phyloP scores from a whole-genome alignment of 2,888 invertebrate genomes.

The Cataglyphis livida region DNA sequence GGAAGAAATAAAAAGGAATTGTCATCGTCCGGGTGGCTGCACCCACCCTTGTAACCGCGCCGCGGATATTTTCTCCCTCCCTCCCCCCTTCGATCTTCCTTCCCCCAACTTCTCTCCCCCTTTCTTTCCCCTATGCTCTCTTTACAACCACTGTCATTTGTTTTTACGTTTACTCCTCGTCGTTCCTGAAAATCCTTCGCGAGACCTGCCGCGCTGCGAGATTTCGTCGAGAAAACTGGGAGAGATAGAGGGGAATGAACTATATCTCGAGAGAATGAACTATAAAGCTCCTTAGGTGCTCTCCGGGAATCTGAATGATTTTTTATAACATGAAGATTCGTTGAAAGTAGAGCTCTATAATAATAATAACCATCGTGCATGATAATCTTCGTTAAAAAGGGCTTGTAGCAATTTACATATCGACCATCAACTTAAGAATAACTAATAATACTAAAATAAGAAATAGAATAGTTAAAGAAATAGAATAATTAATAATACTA shows the following conservation, averaged over 20 bases:
- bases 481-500: no score
- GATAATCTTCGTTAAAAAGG: background rate
- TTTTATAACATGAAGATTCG: constrained; percentile 4
- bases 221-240: constrained; percentile 54
- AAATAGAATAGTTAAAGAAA: no score
- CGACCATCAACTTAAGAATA: no score
- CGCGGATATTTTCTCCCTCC: constrained; percentile 6
- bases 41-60: constrained; percentile 69
- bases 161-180: constrained; percentile 77
- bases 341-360: background rate
- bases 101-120: background rate
- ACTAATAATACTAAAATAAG: no score
- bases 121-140: constrained; percentile 35
- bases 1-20: constrained; percentile 81
- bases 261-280: background rate
- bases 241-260: background rate
- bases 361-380: no score
- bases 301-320: background rate
- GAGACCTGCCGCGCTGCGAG: constrained; percentile 56
- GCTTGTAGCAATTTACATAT: background rate
- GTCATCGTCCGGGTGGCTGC: constrained; percentile 79
- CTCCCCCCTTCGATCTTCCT: background rate
- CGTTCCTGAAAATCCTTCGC: constrained; percentile 72
- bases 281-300: background rate
- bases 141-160: constrained; percentile 76